A percentile compares a stretch with the other conserved stretches of the same genome.
Conservation (phyloP, 2,113 vertebrate species). For the Dromaius novaehollandiae region DNA sequence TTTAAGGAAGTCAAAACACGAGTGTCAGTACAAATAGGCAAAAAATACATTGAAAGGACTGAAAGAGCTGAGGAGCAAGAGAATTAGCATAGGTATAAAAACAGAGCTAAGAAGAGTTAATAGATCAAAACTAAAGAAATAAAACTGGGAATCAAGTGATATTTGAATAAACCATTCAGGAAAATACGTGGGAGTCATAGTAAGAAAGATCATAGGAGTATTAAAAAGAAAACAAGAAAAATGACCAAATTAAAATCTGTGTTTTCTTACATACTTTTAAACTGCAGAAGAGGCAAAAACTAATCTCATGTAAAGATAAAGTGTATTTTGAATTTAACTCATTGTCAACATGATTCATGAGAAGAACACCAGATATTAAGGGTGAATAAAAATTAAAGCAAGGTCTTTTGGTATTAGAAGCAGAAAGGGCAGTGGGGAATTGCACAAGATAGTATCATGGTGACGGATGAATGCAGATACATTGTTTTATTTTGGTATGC, state of each 20-base stretch:
- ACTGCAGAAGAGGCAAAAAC: background rate
- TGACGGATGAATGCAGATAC: conserved; percentile 5
- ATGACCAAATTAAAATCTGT: background rate
- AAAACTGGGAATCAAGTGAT: background rate
- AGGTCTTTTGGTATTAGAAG: background rate
- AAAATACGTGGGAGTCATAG: background rate
- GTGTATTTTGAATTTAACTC: background rate
- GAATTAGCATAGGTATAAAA: background rate
- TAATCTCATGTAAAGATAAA: background rate
- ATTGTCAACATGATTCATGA: conserved; percentile 19
- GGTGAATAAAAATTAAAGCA: conserved; percentile 16
- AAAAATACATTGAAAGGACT: background rate
- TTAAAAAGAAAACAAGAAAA: background rate
- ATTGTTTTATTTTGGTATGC: background rate
- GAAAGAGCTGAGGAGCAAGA: background rate
- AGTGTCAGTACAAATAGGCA: background rate
- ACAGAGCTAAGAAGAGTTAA: background rate
- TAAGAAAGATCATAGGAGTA: background rate
- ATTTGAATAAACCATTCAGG: background rate
- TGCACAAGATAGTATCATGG: background rate
- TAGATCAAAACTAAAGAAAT: background rate
- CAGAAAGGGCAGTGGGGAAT: background rate
- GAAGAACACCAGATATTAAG: background rate
- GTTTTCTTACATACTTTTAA: background rate
- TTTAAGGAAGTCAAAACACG: background rate